Conservation (phyloP, 2,888 invertebrate species). For the Ochropleura plecta region DNA sequence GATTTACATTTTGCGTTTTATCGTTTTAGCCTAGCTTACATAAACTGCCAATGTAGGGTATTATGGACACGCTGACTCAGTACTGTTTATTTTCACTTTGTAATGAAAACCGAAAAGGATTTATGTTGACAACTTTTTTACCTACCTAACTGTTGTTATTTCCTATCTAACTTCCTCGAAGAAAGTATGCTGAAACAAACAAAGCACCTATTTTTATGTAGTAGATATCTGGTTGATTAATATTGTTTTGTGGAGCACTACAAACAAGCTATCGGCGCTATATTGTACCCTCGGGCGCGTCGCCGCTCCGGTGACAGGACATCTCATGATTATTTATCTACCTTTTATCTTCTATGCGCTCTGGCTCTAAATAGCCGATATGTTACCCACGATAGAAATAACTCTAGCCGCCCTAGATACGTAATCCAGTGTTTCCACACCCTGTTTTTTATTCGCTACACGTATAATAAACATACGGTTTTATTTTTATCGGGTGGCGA, state of each 20-base stretch:
- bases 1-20: slow-evolving; percentile 8
- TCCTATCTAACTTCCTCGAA: background rate
- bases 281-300: slow-evolving; percentile 33
- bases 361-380: slow-evolving; percentile 30
- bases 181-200: too few species aligned
- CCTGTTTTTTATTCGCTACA: slow-evolving; percentile 39
- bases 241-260: slow-evolving; percentile 21
- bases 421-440: slow-evolving; percentile 34
- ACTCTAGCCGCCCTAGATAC: slow-evolving; percentile 33
- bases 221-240: slow-evolving; percentile 22
- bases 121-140: too few species aligned
- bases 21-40: slow-evolving; percentile 15
- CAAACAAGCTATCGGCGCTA: slow-evolving; percentile 39
- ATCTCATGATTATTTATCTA: slow-evolving; percentile 31
- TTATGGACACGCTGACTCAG: background rate
- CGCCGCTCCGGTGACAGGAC: slow-evolving; percentile 26
- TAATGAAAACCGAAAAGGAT: background rate
- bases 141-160: background rate
- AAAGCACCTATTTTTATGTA: background rate
- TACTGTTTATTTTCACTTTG: background rate
- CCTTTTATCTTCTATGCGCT: background rate
- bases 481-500: slow-evolving; percentile 39
- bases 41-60: slow-evolving; percentile 1
- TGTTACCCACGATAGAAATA: slow-evolving; percentile 33
- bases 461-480: slow-evolving; percentile 41